Conservation (phyloP, 1,140 invertebrate genomes). For the Zaprionus kolodkinae region DNA sequence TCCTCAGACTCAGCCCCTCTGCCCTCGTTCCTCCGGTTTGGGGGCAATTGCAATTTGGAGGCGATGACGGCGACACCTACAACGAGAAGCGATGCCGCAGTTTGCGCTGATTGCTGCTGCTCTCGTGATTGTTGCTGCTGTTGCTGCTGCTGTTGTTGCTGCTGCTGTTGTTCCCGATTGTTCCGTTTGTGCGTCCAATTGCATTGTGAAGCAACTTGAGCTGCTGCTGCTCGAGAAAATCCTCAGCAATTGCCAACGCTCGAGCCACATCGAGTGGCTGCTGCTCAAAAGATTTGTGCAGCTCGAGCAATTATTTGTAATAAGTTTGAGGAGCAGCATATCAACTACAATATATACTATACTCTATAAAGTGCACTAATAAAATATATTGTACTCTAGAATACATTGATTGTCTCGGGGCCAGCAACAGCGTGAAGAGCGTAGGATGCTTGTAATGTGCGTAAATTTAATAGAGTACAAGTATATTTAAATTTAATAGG, state of each 20-base stretch:
- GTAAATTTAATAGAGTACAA: too few relatives aligned
- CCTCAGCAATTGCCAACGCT: not conserved
- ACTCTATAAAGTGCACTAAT: not conserved
- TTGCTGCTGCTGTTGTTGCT: not conserved
- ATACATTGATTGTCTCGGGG: not conserved
- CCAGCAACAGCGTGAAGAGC: too few relatives aligned
- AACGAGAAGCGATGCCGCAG: constrained; percentile 11
- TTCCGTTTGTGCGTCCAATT: constrained; percentile 1
- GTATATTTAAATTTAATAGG: too few relatives aligned
- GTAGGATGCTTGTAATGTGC: too few relatives aligned
- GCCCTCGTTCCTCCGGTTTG: not conserved
- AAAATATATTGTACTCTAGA: not conserved
- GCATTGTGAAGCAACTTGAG: not conserved
- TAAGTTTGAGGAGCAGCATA: not conserved
- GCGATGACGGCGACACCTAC: constrained; percentile 39
- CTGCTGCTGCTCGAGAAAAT: not conserved
- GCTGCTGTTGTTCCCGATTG: constrained; percentile 7
- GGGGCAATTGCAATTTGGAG: constrained; percentile 18
- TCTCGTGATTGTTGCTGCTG: not conserved
- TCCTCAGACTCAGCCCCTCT: not conserved
- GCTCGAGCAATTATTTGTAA: constrained; percentile 6
- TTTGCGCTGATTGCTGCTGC: constrained; percentile 4
- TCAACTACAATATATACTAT: not conserved
- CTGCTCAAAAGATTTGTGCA: constrained; percentile 2
- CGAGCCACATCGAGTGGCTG: not conserved